phyloP scores from a whole-genome alignment of 2,888 invertebrate species.

The Xanthia icteritia region DNA sequence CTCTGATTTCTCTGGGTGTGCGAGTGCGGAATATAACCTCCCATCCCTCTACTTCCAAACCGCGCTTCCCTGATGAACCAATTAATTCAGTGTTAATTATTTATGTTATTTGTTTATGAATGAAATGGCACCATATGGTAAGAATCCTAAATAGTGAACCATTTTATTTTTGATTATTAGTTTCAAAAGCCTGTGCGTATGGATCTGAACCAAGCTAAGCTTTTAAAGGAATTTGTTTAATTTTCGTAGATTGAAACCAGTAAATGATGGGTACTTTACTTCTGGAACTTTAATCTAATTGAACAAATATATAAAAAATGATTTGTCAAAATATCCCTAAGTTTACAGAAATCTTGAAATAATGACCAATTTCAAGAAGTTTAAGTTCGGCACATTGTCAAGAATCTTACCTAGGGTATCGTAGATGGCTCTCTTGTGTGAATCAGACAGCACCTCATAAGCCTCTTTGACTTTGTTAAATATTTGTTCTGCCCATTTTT shows the following conservation, averaged over 20 bases:
- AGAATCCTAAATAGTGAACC: not conserved
- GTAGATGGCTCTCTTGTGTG: slow-evolving; percentile 98
- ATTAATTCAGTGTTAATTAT: slow-evolving; percentile 21
- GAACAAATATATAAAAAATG: not conserved
- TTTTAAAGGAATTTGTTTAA: not conserved
- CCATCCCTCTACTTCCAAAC: slow-evolving; percentile 98
- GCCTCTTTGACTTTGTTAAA: slow-evolving; percentile 98
- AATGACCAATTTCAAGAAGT: slow-evolving; percentile 10
- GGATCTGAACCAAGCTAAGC: not conserved
- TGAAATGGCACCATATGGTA: not conserved
- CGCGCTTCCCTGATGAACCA: slow-evolving; percentile 93
- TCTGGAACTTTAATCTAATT: no score
- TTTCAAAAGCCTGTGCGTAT: not conserved
- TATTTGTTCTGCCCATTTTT: slow-evolving; percentile 97
- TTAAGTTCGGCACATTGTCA: not conserved
- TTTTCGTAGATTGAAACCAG: no score
- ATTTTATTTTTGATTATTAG: not conserved
- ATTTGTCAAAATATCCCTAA: no score
- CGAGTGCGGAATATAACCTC: slow-evolving; percentile 97
- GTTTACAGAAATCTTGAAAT: not conserved
- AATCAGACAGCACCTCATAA: slow-evolving; percentile 98
- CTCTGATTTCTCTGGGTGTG: slow-evolving; percentile 98
- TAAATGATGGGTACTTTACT: not conserved
- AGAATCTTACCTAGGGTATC: slow-evolving; percentile 91
- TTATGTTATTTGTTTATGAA: not conserved